A percentile compares a stretch with the other conserved stretches of the same genome.
Conservation (phyloP, 1,140 invertebrate genomes). For the Drosophila leontia region DNA sequence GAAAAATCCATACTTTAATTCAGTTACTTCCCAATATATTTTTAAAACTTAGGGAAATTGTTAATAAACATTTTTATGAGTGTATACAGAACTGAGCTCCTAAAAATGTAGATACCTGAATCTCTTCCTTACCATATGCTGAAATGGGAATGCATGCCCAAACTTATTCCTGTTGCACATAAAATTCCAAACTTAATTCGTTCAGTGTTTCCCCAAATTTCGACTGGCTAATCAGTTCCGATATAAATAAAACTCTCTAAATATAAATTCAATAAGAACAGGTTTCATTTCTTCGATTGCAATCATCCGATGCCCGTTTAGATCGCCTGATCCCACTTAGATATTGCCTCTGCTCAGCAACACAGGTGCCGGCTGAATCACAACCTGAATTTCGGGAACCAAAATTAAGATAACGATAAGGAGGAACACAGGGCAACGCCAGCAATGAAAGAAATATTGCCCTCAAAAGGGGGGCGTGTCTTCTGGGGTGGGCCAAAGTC, state of each 20-base stretch:
- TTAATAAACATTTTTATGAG: no score
- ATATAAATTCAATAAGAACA: not conserved
- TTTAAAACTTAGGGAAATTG: no score
- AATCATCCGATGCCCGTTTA: slow-evolving; percentile 15
- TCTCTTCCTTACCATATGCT: not conserved
- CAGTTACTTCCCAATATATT: no score
- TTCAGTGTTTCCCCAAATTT: not conserved
- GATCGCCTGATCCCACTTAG: slow-evolving; percentile 34
- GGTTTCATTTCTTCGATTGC: not conserved
- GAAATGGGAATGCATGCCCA: not conserved
- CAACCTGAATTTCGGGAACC: slow-evolving; percentile 2
- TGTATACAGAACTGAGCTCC: not conserved
- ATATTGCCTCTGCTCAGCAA: slow-evolving; percentile 15
- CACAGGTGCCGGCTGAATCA: slow-evolving; percentile 12
- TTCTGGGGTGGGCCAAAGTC: slow-evolving; percentile 21
- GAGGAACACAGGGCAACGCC: not conserved
- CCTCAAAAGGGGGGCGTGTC: slow-evolving; percentile 42
- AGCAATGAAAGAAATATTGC: slow-evolving; percentile 17
- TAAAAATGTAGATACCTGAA: not conserved
- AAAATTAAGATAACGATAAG: slow-evolving; percentile 29
- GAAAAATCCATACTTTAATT: no score
- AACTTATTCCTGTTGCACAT: not conserved
- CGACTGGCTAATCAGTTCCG: not conserved
- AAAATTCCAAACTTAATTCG: not conserved
- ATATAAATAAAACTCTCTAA: not conserved